Evolutionary conservation across 92 coral and sea anemone genomes (phyloP).

Genomic region (Parazoanthus darwini): DNA sequence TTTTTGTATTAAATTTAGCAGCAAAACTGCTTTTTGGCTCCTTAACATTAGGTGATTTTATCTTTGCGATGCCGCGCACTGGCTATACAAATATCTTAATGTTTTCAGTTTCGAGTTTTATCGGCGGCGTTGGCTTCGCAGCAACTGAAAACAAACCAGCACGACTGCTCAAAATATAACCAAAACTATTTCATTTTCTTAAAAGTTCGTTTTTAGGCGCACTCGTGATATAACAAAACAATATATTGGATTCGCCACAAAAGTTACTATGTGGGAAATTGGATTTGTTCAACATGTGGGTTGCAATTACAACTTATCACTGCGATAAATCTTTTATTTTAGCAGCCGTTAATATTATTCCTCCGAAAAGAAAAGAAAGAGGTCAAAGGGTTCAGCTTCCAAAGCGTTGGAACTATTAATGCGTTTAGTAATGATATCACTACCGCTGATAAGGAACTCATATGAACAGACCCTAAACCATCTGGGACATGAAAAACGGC

Average conservation of each 20-base stretch:
- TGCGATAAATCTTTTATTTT: constrained; percentile 29
- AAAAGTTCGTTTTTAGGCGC: neutral
- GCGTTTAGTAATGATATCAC: constrained; percentile 9
- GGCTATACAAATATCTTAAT: neutral
- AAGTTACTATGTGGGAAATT: neutral
- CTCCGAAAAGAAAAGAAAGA: neutral
- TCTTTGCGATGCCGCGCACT: constrained; percentile 5
- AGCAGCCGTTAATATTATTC: constrained; percentile 21
- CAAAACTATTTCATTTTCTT: neutral
- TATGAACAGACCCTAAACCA: constrained; percentile 1
- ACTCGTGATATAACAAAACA: too few relatives aligned
- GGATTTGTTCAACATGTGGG: constrained; percentile 28
- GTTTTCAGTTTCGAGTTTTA: constrained; percentile 15
- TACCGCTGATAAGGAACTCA: constrained; percentile 27
- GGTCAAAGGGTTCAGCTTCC: constrained; percentile 26
- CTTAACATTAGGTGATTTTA: constrained; percentile 10
- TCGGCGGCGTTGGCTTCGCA: neutral
- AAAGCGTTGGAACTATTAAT: constrained; percentile 8
- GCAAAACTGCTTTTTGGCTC: neutral
- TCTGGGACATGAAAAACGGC: constrained; percentile 41
- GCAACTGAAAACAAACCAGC: constrained; percentile 1
- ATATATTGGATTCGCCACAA: neutral
- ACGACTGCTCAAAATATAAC: neutral
- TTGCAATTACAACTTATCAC: constrained; percentile 8
- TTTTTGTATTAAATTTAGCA: neutral